Conservation (phyloP, 2,113 vertebrate genomes). For the Ascaphus truei region DNA sequence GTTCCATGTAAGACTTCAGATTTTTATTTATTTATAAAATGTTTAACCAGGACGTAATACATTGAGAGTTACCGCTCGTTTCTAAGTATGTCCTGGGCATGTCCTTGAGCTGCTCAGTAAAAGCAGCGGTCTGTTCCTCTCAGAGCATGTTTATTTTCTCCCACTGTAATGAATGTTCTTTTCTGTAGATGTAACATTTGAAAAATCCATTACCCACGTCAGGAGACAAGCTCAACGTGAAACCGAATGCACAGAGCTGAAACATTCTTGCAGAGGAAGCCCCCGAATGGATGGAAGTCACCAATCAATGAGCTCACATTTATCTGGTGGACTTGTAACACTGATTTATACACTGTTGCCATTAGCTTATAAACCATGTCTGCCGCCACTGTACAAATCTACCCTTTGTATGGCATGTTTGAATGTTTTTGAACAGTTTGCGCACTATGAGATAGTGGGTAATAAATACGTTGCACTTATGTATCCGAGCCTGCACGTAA, state of each 20-base stretch:
- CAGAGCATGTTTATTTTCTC: constrained; percentile 19
- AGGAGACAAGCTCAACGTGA: background rate
- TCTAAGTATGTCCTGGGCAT: no score
- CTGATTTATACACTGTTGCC: background rate
- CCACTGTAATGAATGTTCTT: constrained; percentile 12
- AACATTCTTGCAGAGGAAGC: background rate
- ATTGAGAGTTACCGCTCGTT: no score
- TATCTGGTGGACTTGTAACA: background rate
- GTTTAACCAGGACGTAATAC: no score
- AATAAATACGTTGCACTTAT: constrained; percentile 35
- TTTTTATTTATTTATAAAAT: no score
- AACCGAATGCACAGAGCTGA: background rate
- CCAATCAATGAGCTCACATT: background rate
- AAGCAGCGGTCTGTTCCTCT: background rate
- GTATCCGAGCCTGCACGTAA: constrained; percentile 21
- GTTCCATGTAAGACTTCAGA: background rate
- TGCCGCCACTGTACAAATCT: constrained; percentile 16
- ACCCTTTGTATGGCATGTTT: constrained; percentile 32
- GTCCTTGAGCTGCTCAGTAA: constrained; percentile 6
- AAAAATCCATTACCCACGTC: no score
- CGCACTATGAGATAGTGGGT: constrained; percentile 17
- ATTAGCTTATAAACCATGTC: background rate
- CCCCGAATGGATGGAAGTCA: background rate
- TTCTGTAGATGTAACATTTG: constrained; percentile 3
- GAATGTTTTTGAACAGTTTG: constrained; percentile 34